Base-by-base conservation (phyloP, 2,888 invertebrate genomes). In the Tetheella fluctuosa region DNA sequence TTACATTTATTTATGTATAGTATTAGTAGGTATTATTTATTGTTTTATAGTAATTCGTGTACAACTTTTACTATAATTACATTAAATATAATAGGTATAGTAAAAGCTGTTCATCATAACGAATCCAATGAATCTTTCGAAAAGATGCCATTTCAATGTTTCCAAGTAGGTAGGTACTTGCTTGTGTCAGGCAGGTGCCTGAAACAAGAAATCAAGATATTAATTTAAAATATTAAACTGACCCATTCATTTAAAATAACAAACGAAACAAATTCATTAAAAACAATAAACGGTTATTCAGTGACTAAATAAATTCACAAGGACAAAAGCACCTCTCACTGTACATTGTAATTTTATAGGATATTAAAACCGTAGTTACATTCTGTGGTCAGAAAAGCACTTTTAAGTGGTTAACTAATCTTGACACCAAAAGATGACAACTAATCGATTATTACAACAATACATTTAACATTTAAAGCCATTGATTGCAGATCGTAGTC, bases 251-350 rank as follows among this genome's bases (percentile, higher is more conserved):
- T 1, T 17, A 42, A 17, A 3, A 17, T 17, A 20, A 7, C 20
- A 17, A 2, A 48, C 20, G 48, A n/a, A n/a, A 48, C 3, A 10
- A 1, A 6, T n/a, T 20, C 48, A 20, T 48, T 48, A 48, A 48
- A 48, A 48, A n/a, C n/a, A n/a, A 48, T 42, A 48, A 20, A 48
- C 20, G 8, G 48, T 48, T 48, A 20, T 17, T 42, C 20, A 48
- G n/a, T 10, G 3, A 20, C 48, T 10, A 42, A 17, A 48, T 20
- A 48, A 20, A 20, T n/a, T 48, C 10, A 42, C 60, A 54, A 60
- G 60, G 60, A 48, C 52, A 34, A 34, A 52, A 54, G 39, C 54
- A n/a, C 54, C 60, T 54, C 54, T 60, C 57, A 58, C 60, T 60
- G 39, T 54, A 54, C 60, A 57, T 34, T 57, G 59, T 56, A 59